Percentiles rank a stretch among this genome's conserved stretches.
These are phyloP conservation scores for Drosophila bunnanda DNA, from an alignment of 2,888 invertebrate species.

Conservation along the genomic window DNA sequence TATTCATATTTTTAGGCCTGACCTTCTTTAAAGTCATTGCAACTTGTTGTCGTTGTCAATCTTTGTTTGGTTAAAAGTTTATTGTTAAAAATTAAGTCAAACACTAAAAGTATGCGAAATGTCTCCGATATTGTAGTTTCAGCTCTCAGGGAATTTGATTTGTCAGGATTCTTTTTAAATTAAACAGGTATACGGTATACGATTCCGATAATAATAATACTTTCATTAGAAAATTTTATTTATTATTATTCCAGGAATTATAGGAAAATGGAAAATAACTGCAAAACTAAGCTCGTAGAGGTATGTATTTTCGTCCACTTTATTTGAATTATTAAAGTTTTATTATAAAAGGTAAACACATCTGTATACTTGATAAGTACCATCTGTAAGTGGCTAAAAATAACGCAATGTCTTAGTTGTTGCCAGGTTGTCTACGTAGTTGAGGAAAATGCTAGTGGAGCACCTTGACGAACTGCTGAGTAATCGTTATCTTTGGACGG, in stretches of 20 bases:
- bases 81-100: neutral
- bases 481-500: conserved; percentile 32
- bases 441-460: conserved; percentile 13
- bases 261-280: too few species aligned
- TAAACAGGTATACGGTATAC: too few species aligned
- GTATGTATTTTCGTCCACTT: neutral
- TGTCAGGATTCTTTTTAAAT: neutral
- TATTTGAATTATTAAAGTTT: neutral
- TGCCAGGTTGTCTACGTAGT: conserved; percentile 30
- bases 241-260: too few species aligned
- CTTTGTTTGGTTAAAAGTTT: neutral
- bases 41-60: neutral
- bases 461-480: conserved; percentile 34
- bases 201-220: too few species aligned
- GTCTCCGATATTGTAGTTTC: neutral
- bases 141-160: neutral
- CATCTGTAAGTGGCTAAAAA: conserved; percentile 8
- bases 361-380: neutral
- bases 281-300: too few species aligned
- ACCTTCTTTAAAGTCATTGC: neutral
- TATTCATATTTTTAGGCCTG: neutral
- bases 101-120: neutral
- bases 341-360: neutral
- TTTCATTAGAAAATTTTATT: too few species aligned
- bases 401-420: conserved; percentile 1